Evolutionary conservation across 2,797 vertebrate genomes (phyloP), one percentile per base, ranked within the genome.

Genomic region (Bradypus variegatus): DNA sequence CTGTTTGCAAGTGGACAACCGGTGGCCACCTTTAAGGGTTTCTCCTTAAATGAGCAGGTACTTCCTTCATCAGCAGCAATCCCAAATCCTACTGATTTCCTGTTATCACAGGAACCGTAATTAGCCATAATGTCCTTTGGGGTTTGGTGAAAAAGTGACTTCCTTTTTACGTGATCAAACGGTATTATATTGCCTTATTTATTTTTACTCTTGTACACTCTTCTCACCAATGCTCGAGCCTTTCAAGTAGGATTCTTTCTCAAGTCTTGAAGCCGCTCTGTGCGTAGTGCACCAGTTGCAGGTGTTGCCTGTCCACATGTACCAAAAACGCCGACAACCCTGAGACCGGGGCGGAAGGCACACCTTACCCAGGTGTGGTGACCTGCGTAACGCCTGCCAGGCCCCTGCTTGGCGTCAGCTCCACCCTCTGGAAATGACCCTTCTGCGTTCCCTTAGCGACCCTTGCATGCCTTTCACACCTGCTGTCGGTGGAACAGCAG

Each of bases 151-250:
- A 89, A 96, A 96, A 58, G 62, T 38, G 84, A 96, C 95, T 92
- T 97, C 96, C 96, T 91, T 97, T 97, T 96, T 96, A 94, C 96
- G 96, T 96, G 95, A 97, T 94, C 94, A 97, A 96, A 95, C 89
- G 97, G 96, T 97, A 97, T 97, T 95, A 97, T 97, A 96, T 97
- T 97, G 98, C 98, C 98, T 98, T 98, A 98, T 97, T 98, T 98
- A 96, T 97, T 97, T 98, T 97, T 97, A 97, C 97, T 96, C 95
- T 95, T 96, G 97, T 97, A 97, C 96, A 97, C 93, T 97, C 95
- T 96, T 96, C 96, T 95, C 90, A 91, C 91, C 96, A 96, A 97
- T 73, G 93, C 97, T 97, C 95, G 92, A 85, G 97, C 97, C 97
- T 97, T 96, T 96, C 73, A 92, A 94, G 95, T 96, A 96, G 96